Percentiles rank a stretch among this genome's conserved stretches.
phyloP scores from a whole-genome alignment of 2,113 vertebrate species.

The Corythornis vintsioides region DNA sequence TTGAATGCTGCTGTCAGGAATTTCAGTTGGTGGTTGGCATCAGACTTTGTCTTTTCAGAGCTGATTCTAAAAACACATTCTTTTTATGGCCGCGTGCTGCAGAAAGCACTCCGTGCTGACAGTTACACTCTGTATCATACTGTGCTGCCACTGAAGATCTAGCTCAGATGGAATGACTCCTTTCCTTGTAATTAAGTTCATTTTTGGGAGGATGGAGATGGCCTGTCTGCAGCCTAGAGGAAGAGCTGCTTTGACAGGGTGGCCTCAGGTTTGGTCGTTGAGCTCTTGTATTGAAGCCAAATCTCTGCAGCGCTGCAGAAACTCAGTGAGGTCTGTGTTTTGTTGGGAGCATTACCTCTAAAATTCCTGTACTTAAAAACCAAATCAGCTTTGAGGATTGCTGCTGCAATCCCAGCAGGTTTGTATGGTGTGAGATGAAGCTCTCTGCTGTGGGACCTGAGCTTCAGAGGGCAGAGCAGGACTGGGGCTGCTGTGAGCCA shows the following conservation, averaged over 20 bases:
- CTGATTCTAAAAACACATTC: background rate
- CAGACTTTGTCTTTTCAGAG: background rate
- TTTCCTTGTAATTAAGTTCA: constrained; percentile 49
- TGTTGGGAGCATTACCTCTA: background rate
- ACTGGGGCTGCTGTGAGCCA: background rate
- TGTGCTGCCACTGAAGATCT: background rate
- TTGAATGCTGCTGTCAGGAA: background rate
- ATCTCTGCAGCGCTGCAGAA: background rate
- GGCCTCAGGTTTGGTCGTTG: background rate
- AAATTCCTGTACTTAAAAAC: background rate
- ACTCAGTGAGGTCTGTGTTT: background rate
- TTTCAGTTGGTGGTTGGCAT: background rate
- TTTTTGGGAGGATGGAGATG: constrained; percentile 11
- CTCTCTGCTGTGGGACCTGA: background rate
- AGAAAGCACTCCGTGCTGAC: background rate
- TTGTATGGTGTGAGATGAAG: background rate
- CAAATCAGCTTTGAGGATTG: background rate
- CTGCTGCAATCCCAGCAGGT: background rate
- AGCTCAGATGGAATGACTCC: background rate
- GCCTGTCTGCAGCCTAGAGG: background rate
- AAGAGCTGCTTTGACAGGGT: background rate
- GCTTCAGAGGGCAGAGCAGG: background rate
- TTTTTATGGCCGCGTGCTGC: background rate
- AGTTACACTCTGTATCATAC: background rate
- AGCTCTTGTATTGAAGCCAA: background rate